phyloP scores from a whole-genome alignment of 1,140 invertebrate species.

The Pogonomyrmex californicus region DNA sequence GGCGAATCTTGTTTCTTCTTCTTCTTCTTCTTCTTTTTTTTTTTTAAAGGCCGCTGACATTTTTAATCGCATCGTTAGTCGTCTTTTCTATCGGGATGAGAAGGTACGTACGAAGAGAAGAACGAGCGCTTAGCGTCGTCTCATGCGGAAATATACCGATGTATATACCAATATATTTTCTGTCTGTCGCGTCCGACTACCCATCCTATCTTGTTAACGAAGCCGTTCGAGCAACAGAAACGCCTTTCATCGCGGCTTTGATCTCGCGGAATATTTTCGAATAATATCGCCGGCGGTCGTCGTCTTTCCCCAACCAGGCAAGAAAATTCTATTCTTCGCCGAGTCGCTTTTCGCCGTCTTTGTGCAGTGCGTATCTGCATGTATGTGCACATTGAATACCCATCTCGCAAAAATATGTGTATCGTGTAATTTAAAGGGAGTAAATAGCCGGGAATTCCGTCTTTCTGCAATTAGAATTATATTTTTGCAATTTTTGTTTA shows the following conservation, averaged over 20 bases:
- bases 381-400: background rate
- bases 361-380: slow-evolving; percentile 8
- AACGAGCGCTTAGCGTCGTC: slow-evolving; percentile 38
- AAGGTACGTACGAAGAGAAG: background rate
- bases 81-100: background rate
- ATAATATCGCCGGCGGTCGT: slow-evolving; percentile 68
- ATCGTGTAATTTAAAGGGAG: slow-evolving; percentile 19
- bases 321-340: slow-evolving; percentile 70
- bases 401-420: background rate
- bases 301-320: slow-evolving; percentile 53
- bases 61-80: slow-evolving; percentile 45
- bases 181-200: slow-evolving; percentile 38
- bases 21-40: no score
- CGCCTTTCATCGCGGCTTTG: slow-evolving; percentile 73
- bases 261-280: slow-evolving; percentile 73
- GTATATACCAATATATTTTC: slow-evolving; percentile 59
- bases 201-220: slow-evolving; percentile 68
- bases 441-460: background rate
- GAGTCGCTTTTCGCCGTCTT: slow-evolving; percentile 30
- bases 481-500: background rate
- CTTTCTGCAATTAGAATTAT: slow-evolving; percentile 4
- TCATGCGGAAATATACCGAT: slow-evolving; percentile 55
- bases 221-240: slow-evolving; percentile 71
- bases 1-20: background rate
- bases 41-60: background rate